phyloP scores from a whole-genome alignment of 2,797 vertebrate genomes.

The Galago senegalensis region DNA sequence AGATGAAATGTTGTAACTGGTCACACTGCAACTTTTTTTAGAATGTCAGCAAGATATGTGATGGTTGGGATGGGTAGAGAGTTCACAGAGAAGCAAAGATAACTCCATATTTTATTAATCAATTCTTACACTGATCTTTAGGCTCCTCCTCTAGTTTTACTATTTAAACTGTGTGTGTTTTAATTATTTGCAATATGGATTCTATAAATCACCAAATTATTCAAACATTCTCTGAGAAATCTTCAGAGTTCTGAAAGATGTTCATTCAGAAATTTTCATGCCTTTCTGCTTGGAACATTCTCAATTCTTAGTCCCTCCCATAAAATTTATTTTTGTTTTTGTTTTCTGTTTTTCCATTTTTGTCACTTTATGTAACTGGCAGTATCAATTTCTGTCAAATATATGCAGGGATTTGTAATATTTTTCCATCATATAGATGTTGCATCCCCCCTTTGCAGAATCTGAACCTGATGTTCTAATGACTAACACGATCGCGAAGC shows the following conservation, averaged over 20 bases:
- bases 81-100: background rate
- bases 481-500: background rate
- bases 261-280: background rate
- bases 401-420: background rate
- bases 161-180: background rate
- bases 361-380: background rate
- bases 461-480: background rate
- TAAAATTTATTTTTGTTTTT: background rate
- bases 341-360: background rate
- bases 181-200: background rate
- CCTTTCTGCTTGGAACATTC: background rate
- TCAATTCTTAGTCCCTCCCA: background rate
- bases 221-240: background rate
- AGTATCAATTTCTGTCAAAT: slow-evolving; percentile 11
- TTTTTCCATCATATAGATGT: background rate
- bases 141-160: background rate
- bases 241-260: background rate
- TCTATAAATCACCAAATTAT: background rate
- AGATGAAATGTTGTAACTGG: background rate
- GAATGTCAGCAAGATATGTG: background rate
- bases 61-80: background rate
- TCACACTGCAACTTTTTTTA: background rate
- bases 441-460: background rate
- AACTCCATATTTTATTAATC: background rate
- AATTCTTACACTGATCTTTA: background rate